Evolutionary conservation across 1,140 invertebrate species (phyloP), one percentile per base, ranked within the genome.

Genomic region (Fopius arisanus): DNA sequence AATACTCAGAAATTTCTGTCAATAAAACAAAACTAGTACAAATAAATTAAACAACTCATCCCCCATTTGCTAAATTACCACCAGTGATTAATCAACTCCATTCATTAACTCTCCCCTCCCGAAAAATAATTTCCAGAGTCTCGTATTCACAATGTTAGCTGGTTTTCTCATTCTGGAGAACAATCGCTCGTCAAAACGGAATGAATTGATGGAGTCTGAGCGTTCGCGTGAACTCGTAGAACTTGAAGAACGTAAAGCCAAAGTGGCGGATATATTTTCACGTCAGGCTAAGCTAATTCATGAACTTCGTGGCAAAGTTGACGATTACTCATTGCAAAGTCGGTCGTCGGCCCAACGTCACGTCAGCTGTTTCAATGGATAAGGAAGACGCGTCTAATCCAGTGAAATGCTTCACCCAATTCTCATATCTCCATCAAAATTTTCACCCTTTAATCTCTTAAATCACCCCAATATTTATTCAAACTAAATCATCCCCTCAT

Each of bases 271-370:
- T 54, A 40, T 33, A 69, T 68, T 76, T 14, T 63, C 69, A 67
- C 40, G 31, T 67, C 75, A 76, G 54, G 40, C 62, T 48, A 31
- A 65, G 68, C 70, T 76, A 67, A 76, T 76, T 73, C 68, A 73
- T 70, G 70, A 76, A 68, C 75, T 76, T 48, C 41, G 67, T 67
- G 65, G 51, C 62, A 73, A 70, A 76, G 48, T 76, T 67, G 28
- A 29, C 43, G 41, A 73, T 71, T 76, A 70, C 48, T 67, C 71
- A 7, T n/a, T 16, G 66, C 9, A 59, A 59, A 59, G 19, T 59
- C 54, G 54, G 54, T 59, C 19, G 54, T 59, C 23, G 21, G 54
- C 19, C 10, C 14, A n/a, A 21, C 26, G 23, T 28, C 14, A 59
- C 23, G 54, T 28, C 54, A 26, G 43, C 16, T 48, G 54, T 26